These are phyloP conservation scores for Regulus satrapa DNA, from an alignment of 2,113 vertebrate species.

Conservation along the genomic window DNA sequence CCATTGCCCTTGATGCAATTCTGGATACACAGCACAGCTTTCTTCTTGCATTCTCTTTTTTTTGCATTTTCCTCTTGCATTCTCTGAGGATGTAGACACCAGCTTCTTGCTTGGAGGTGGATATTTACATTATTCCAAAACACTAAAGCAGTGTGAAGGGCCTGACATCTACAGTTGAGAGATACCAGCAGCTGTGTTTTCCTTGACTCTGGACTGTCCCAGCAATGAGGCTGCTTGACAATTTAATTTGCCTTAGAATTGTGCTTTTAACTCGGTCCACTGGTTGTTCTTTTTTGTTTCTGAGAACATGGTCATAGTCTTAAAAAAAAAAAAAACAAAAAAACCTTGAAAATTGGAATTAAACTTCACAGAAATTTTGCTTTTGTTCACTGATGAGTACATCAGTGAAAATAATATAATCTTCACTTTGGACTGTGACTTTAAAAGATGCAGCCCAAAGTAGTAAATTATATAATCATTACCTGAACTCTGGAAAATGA, in stretches of 20 bases:
- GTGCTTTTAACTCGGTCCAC: neutral
- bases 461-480: neutral
- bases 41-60: neutral
- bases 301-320: neutral
- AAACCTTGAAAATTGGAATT: neutral
- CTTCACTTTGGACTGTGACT: neutral
- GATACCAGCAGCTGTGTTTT: neutral
- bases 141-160: neutral
- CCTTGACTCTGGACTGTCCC: neutral
- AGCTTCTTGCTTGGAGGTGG: neutral
- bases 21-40: neutral
- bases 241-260: neutral
- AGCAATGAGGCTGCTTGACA: neutral
- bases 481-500: neutral
- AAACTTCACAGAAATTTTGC: neutral
- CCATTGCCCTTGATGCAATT: neutral
- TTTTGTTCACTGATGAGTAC: neutral
- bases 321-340: neutral
- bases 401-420: neutral
- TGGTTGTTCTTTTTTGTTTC: neutral
- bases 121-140: neutral
- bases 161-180: neutral
- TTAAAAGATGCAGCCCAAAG: neutral
- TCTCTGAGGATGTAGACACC: neutral
- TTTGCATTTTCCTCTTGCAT: too few species aligned